phyloP scores from a whole-genome alignment of 2,113 vertebrate species.

The Sylvilagus bachmani region DNA sequence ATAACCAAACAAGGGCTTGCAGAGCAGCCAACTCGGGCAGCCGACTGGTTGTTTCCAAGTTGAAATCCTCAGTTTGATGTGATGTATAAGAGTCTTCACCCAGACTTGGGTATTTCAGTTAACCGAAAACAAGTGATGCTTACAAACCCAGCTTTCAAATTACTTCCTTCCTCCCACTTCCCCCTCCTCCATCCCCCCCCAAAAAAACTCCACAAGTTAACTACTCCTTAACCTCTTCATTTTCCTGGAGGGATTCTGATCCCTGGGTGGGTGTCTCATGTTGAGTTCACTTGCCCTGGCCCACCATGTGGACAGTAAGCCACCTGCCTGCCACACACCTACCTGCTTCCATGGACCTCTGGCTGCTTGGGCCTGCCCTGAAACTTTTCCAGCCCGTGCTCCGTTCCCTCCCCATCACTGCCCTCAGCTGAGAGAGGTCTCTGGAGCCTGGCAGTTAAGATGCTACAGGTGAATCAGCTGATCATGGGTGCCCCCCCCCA shows the following conservation, averaged over 20 bases:
- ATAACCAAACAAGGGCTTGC: too few species aligned
- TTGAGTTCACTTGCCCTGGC: not conserved
- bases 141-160: not conserved
- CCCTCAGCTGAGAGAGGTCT: rapidly evolving
- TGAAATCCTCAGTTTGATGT: too few species aligned
- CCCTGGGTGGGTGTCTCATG: not conserved
- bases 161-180: too few species aligned
- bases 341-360: not conserved
- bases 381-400: not conserved
- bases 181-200: too few species aligned
- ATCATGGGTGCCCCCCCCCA: not conserved
- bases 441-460: too few species aligned
- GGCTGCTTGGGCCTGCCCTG: not conserved
- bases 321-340: not conserved
- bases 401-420: not conserved
- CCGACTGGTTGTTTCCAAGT: too few species aligned
- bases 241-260: not conserved
- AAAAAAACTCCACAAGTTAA: not conserved
- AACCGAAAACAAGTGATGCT: not conserved
- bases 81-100: too few species aligned
- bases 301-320: not conserved
- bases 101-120: too few species aligned
- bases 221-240: not conserved
- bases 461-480: not conserved
- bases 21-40: too few species aligned